Evolutionary conservation across 2,888 invertebrate genomes (phyloP).

Genomic region (Palloptera scutellata): DNA sequence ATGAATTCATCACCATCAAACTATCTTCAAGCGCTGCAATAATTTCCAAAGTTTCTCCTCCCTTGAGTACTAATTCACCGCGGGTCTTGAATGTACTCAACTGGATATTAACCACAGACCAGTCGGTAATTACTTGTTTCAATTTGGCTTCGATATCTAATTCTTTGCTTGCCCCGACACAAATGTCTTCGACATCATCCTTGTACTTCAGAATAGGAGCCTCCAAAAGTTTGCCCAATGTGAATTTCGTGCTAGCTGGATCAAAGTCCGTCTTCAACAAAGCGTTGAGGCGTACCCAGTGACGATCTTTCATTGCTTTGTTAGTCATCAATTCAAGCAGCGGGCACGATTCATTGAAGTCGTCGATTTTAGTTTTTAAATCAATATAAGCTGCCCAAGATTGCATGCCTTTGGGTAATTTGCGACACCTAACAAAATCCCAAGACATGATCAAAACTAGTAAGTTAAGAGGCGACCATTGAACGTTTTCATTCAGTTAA

Average conservation of each 20-base stretch:
- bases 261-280: slow-evolving; percentile 74
- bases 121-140: slow-evolving; percentile 81
- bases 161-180: slow-evolving; percentile 89
- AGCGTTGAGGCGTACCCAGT: slow-evolving; percentile 73
- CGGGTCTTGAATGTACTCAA: slow-evolving; percentile 80
- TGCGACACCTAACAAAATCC: slow-evolving; percentile 71
- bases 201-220: slow-evolving; percentile 83
- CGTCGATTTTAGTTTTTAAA: slow-evolving; percentile 87
- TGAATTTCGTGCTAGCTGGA: slow-evolving; percentile 81
- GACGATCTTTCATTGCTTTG: slow-evolving; percentile 83
- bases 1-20: slow-evolving; percentile 84
- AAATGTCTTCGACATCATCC: slow-evolving; percentile 92
- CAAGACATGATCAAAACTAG: no score
- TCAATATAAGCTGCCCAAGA: slow-evolving; percentile 89
- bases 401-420: slow-evolving; percentile 83
- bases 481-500: no score
- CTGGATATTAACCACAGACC: slow-evolving; percentile 77
- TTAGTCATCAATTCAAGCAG: slow-evolving; percentile 87
- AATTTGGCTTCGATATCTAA: slow-evolving; percentile 90
- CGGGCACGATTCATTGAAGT: slow-evolving; percentile 88
- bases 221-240: slow-evolving; percentile 82
- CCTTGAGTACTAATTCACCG: slow-evolving; percentile 82
- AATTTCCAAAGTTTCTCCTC: slow-evolving; percentile 78
- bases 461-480: no score
- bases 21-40: slow-evolving; percentile 84